These are phyloP conservation scores for Hyles vespertilio DNA, from an alignment of 1,140 invertebrate genomes.

Conservation along the genomic window DNA sequence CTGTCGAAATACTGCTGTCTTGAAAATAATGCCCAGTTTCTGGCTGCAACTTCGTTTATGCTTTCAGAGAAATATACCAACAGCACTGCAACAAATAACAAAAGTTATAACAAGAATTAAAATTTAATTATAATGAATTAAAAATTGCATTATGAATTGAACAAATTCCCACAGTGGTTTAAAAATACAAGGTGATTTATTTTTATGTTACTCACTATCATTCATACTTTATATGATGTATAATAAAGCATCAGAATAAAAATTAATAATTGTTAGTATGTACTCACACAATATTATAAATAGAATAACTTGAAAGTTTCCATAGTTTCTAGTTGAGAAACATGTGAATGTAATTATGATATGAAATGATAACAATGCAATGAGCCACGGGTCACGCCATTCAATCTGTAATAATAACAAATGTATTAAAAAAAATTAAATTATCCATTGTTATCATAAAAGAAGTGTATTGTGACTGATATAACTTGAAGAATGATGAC, in stretches of 20 bases:
- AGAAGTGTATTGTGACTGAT: no score
- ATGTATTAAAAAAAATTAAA: background rate
- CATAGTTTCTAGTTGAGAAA: conserved; percentile 87
- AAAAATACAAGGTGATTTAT: no score
- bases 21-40: conserved; percentile 90
- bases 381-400: conserved; percentile 91
- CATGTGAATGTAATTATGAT: conserved; percentile 85
- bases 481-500: no score
- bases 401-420: conserved; percentile 83
- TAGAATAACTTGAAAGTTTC: conserved; percentile 89
- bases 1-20: conserved; percentile 95
- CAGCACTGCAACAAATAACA: conserved; percentile 79
- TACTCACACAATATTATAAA: conserved; percentile 88
- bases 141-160: no score
- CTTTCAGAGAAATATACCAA: conserved; percentile 92
- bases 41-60: conserved; percentile 90
- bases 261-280: conserved; percentile 1
- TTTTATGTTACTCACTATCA: no score
- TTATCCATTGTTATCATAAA: no score
- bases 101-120: background rate
- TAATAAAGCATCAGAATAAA: no score
- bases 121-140: no score
- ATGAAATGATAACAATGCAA: conserved; percentile 85
- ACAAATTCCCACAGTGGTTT: no score
- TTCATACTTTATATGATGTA: no score